A percentile compares a stretch with the other conserved stretches of the same genome.
Evolutionary conservation across 2,888 invertebrate genomes (phyloP).

Genomic region (Sthenelais limicola): DNA sequence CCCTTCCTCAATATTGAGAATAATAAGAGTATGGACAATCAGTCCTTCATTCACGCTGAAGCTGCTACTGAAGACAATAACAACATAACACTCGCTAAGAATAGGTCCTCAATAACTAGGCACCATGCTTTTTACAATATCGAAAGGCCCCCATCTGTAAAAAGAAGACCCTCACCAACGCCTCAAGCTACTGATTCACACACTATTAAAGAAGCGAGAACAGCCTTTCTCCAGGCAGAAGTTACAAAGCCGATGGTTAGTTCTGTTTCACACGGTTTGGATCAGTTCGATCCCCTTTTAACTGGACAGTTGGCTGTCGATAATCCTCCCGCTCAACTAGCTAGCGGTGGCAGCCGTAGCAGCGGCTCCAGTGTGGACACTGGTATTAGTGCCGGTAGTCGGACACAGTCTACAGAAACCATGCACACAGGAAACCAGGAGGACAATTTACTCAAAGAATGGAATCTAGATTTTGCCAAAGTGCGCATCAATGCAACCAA

Average conservation of each 20-base stretch:
- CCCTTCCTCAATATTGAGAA: background rate
- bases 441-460: conserved; percentile 52
- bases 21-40: background rate
- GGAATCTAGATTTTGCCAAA: conserved; percentile 50
- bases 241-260: conserved; percentile 3
- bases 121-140: conserved; percentile 43
- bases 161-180: conserved; percentile 22
- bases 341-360: background rate
- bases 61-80: conserved; percentile 26
- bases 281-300: conserved; percentile 53
- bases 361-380: conserved; percentile 16
- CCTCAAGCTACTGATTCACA: conserved; percentile 46
- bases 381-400: background rate
- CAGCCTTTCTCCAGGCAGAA: conserved; percentile 50
- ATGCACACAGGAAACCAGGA: conserved; percentile 27
- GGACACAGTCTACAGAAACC: conserved; percentile 2
- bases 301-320: conserved; percentile 52
- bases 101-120: conserved; percentile 35
- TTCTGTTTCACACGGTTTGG: conserved; percentile 34
- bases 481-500: conserved; percentile 5
- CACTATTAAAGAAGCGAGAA: conserved; percentile 47
- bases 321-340: conserved; percentile 2
- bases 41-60: no score
- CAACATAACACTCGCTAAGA: conserved; percentile 6
- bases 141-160: conserved; percentile 25